Conservation (phyloP, 2,113 vertebrate species). For the cat (Felis catus) region DNA sequence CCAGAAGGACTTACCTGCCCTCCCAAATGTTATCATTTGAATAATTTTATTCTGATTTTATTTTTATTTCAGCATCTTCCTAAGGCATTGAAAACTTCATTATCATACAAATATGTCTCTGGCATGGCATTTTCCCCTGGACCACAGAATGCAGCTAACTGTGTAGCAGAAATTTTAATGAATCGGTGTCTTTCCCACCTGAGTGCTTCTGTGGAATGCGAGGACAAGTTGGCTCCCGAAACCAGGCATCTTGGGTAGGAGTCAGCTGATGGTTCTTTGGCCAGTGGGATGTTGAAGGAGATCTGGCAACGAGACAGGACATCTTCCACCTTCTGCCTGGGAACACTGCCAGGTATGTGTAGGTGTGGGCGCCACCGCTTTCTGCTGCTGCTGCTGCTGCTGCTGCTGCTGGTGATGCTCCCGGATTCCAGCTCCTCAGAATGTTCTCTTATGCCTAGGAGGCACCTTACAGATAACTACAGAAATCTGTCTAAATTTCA, state of each 20-base stretch:
- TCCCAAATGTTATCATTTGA: conserved; percentile 20
- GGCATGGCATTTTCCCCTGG: conserved; percentile 29
- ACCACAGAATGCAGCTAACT: conserved; percentile 27
- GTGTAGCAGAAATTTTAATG: conserved; percentile 27
- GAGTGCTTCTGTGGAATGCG: not conserved
- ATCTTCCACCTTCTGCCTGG: conserved; percentile 43
- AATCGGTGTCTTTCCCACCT: conserved; percentile 30
- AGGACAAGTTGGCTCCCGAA: not conserved
- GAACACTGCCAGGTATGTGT: conserved; percentile 45
- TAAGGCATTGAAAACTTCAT: conserved; percentile 43
- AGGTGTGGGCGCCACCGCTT: not conserved
- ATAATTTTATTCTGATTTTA: conserved; percentile 53
- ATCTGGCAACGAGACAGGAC: not conserved
- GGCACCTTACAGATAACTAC: conserved; percentile 30
- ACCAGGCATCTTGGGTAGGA: not conserved
- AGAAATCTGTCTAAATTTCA: conserved; percentile 67
- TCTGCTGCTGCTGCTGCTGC: not conserved
- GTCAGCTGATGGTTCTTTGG: not conserved
- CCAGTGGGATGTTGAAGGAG: not conserved
- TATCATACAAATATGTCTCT: conserved; percentile 35
- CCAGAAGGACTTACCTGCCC: not conserved
- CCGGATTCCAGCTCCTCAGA: not conserved
- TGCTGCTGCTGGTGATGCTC: not conserved
- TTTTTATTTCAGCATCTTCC: conserved; percentile 31
- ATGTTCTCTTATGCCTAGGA: conserved; percentile 34